Evolutionary conservation across 2,113 vertebrate genomes (phyloP), one percentile per base, ranked within the genome.

Genomic region (Lasiurus borealis): DNA sequence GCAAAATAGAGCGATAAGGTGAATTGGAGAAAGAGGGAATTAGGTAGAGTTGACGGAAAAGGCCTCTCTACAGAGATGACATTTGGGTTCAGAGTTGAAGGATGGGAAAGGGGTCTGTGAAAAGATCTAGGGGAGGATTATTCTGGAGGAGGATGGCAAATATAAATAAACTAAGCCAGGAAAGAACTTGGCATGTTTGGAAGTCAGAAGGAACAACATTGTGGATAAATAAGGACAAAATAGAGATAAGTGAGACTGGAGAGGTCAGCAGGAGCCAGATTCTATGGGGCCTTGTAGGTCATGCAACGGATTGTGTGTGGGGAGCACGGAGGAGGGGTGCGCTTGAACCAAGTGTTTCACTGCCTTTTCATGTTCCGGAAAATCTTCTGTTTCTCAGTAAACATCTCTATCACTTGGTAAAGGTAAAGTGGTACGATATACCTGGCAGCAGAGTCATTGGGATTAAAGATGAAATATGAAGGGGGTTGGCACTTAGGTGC

Each of bases 1-100:
- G 40, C 8, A 78, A 85, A 71, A 68, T 3, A 15, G 23, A 6
- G 23, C 36, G 64, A 68, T 57, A 69, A 81, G n/a, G 50, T 72
- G 15, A 64, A 73, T 3, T 69, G 25, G 72, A 50, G 64, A 82
- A 71, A 52, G 15, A 52, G 25, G 8, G 0, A 25, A 14, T 72
- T 54, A n/a, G 15, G 44, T 50, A 50, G 50, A 7, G 19, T 23
- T 50, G 44, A 72, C 23, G 19, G 68, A 48, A 71, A 92, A 52
- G 62, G 1, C 1, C 16, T 50, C 64, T 83, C 72, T 59, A 29
- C 87, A 46, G 76, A 84, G 23, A 25, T 66, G 59, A 52, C 12
- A 48, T 88, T 86, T 92, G 50, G 62, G 8, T 73, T 81, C 76
- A 95, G 75, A 93, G 50, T 64, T 64, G 15, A 86, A 59, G 29